Base-by-base conservation (phyloP, 2,888 invertebrate species). In the Trichopoda pennipes region DNA sequence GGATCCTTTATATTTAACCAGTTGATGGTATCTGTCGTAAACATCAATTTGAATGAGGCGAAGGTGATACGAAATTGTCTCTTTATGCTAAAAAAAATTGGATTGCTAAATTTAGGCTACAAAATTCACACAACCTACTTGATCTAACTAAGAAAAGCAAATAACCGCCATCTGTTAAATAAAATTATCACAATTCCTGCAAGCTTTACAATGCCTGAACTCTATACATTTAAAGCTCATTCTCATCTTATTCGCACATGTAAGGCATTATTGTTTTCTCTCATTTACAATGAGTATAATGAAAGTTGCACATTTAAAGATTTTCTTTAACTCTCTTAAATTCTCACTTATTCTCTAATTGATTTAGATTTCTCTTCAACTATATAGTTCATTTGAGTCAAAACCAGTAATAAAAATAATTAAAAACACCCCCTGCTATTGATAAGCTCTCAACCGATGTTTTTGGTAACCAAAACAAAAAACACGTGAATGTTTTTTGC, bases 401-500 rank as follows among this genome's bases (percentile, higher is more conserved):
- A 61, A 47, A 7, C 35, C 16, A 38, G 28, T 8, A 28, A 28
- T 28, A 28, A 28, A 28, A 28, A 4, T 28, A 28, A 4, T 53
- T 49, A 12, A 58, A 55, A 61, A 60, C 44, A 55, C 7, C 23
- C 53, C 23, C 35, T 28, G 28, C 28, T 28, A 6, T 28, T 28
- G 28, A 28, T 28, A 28, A 28, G 28, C 28, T 58, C 21, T 42
- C 19, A 35, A n/a, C 38, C 42, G 35, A 12, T 38, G 38, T 38
- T 38, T 38, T 12, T 23, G 23, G 53, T 61, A 49, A 9, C 10
- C 3, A 47, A 73, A 42, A 53, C 19, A 60, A 55, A 55, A 73
- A 68, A 17, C 58, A 72, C 72, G 72, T 72, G 60, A 79, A 66
- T 58, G 1, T 8, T 72, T 17, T 12, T 32, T 42, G 3, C 38